Evolutionary conservation across 2,797 vertebrate species (phyloP), one percentile per base, ranked within the genome.

Genomic region (Odontamblyopus lacepedii): DNA sequence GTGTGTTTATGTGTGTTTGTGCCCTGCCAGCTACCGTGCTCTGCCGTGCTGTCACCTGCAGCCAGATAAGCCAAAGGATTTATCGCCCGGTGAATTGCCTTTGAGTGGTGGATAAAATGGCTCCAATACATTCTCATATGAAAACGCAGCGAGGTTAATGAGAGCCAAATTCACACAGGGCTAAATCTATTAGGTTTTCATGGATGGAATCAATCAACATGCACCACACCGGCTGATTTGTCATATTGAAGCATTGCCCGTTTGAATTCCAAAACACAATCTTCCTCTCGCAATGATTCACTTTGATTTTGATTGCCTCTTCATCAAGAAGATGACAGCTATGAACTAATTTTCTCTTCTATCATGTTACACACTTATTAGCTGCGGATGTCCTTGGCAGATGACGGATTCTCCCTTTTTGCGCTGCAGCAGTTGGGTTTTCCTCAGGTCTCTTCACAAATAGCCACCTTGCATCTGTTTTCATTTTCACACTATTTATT

Each of bases 121-220:
- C 87, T 93, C 84, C 89, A 91, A 92, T 92, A 91, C 89, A 90
- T 92, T 91, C 91, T 91, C 85, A 83, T 92, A 92, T 91, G 86
- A 92, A 92, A 91, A 89, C 63, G 85, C 90, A 83, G 90, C 70
- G 91, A 93, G 93, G 93, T 94, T 93, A 94, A 94, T 93, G 92
- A 92, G 92, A 92, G 92, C 85, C 91, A 91, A 91, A 92, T 91
- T 91, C 91, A 87, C 89, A 89, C 89, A 93, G 86, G 92, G 90
- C 90, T 93, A 94, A 93, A 93, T 94, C 93, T 94, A 94, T 93
- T 94, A 93, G 88, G 86, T 87, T 89, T 91, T 91, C 90, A 91
- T 92, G 89, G 90, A 92, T 82, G 84, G 90, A 94, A 94, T 94
- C 91, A 92, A 93, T 94, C 93, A 94, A 90, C 89, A 88, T 86